Conservation (phyloP, 2,888 invertebrate species). For the Caenorhabditis macrosperma region DNA sequence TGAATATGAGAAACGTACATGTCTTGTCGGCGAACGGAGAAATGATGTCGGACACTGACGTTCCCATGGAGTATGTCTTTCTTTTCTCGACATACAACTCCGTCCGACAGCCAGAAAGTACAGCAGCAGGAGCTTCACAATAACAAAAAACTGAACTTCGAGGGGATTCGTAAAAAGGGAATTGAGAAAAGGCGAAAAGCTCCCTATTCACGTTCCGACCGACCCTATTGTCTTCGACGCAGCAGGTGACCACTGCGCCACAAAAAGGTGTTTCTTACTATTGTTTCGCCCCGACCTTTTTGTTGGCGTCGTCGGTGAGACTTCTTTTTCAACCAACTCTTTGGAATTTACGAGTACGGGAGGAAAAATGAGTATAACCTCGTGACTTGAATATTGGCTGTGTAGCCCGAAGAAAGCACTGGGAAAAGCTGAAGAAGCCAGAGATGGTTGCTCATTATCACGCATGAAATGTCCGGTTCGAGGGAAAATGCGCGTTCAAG, state of each 20-base stretch:
- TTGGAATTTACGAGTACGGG: too few relatives aligned
- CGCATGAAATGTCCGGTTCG: too few relatives aligned
- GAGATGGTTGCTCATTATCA: too few relatives aligned
- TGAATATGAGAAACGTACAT: not conserved
- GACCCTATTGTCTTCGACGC: conserved; percentile 4
- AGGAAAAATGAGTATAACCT: too few relatives aligned
- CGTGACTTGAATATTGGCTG: too few relatives aligned
- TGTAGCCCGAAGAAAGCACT: too few relatives aligned
- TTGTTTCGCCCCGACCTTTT: not conserved
- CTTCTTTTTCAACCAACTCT: too few relatives aligned
- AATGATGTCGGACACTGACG: not conserved
- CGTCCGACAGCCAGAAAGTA: not conserved
- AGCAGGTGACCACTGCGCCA: conserved; percentile 4
- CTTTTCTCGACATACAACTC: not conserved
- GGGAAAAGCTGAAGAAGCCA: too few relatives aligned
- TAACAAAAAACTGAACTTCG: not conserved
- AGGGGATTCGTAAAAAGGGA: not conserved
- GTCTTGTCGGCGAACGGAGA: not conserved
- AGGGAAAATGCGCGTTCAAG: too few relatives aligned
- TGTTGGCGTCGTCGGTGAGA: not conserved
- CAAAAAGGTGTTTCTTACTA: conserved; percentile 11
- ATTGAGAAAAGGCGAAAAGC: not conserved
- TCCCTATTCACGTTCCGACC: conserved; percentile 3
- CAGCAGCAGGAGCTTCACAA: not conserved
- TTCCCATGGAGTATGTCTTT: conserved; percentile 1